Conservation (phyloP, 92 coral and sea anemone genomes). For the Virgularia gustaviana region DNA sequence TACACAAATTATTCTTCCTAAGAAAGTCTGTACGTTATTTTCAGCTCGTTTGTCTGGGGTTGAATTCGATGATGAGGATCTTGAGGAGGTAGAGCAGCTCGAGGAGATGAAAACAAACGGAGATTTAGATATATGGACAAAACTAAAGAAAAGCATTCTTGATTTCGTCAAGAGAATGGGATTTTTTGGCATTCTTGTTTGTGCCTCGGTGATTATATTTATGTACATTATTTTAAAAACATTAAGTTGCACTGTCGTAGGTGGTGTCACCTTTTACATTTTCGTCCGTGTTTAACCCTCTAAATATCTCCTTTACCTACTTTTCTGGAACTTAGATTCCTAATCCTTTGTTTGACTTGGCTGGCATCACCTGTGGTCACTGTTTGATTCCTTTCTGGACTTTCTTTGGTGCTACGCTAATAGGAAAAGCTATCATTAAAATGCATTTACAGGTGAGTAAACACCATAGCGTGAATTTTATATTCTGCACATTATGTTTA, state of each 20-base stretch:
- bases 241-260: not conserved
- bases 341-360: slow-evolving; percentile 93
- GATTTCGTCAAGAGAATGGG: slow-evolving; percentile 95
- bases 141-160: slow-evolving; percentile 76
- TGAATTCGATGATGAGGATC: slow-evolving; percentile 89
- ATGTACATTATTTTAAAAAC: not conserved
- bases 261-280: not conserved
- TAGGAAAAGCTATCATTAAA: slow-evolving; percentile 92
- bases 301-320: not conserved
- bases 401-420: slow-evolving; percentile 93
- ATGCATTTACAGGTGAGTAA: slow-evolving; percentile 87
- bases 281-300: not conserved
- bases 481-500: too few relatives aligned
- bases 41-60: slow-evolving; percentile 85
- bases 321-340: slow-evolving; percentile 63
- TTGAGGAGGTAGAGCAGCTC: slow-evolving; percentile 86
- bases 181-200: slow-evolving; percentile 90
- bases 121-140: slow-evolving; percentile 87
- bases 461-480: not conserved
- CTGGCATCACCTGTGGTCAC: slow-evolving; percentile 97
- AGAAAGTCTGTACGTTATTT: not conserved
- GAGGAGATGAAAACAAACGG: slow-evolving; percentile 72
- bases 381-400: slow-evolving; percentile 97
- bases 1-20: not conserved
- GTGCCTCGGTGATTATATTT: slow-evolving; percentile 72